These are phyloP conservation scores for Arion vulgaris DNA, from an alignment of 1,140 invertebrate genomes.

Conservation along the genomic window DNA sequence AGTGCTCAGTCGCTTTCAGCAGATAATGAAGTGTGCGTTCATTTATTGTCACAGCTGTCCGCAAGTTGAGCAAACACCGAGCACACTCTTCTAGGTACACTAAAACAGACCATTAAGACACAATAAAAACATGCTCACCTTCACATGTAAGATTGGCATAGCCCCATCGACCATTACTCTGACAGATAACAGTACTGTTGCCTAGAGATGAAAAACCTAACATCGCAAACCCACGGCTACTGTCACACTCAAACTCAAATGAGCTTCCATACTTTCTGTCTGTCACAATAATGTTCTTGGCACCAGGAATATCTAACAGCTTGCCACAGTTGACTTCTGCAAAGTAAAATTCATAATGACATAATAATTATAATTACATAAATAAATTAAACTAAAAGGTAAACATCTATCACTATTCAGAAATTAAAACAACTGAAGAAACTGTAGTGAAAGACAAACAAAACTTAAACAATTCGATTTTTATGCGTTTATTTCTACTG, in stretches of 20 bases:
- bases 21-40: no score
- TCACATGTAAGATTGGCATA: conserved; percentile 48
- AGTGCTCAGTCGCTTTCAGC: no score
- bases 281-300: conserved; percentile 9
- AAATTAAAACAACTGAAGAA: no score
- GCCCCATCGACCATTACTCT: conserved; percentile 48
- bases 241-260: conserved; percentile 40
- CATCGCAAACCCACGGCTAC: neutral
- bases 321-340: conserved; percentile 51
- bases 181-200: conserved; percentile 45
- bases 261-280: conserved; percentile 41
- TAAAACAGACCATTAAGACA: no score
- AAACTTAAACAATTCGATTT: no score
- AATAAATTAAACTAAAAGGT: no score
- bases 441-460: no score
- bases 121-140: conserved; percentile 43
- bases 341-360: conserved; percentile 6
- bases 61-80: no score
- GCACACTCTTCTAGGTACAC: no score
- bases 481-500: no score
- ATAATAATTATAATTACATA: conserved; percentile 7
- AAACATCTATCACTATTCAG: no score
- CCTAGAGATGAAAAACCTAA: conserved; percentile 23
- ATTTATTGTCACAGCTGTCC: no score
- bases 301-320: conserved; percentile 40